Evolutionary conservation across 2,113 vertebrate species (phyloP), one percentile per base, ranked within the genome.

Genomic region (Carettochelys insculpta): DNA sequence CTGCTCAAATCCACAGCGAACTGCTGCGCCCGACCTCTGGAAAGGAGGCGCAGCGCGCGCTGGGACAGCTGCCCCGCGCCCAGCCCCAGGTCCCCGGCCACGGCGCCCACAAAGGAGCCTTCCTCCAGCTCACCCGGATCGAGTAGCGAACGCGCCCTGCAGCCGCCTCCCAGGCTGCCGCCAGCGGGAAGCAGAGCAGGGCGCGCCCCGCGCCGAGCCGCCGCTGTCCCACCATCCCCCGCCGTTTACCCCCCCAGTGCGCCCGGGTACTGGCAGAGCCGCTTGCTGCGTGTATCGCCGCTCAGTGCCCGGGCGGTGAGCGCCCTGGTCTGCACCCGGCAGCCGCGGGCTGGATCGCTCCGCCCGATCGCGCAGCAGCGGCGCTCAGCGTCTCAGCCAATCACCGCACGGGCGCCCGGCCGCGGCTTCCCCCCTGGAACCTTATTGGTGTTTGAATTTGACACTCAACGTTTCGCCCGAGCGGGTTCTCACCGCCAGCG

Each of bases 31-130:
- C 92, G 97, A 90, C 98, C 98, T 95, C 97, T 97, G 19, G 98
- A 98, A 95, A 98, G 97, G 77, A 98, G 97, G 91, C 97, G 94
- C 80, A 97, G 97, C 58, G 96, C 89, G 1, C 97, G 97, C 75
- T 97, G 96, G 94, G 94, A 97, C 68, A 98, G 92, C 43, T 97
- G 94, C 6, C 88, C 91, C n/a, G 97, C 51, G 89, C 98, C 97
- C 97, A 98, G 94, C 65, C 97, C 98, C 29, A 58, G 56, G 16
- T 58, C 56, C 56, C 31, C 31, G 13, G 56, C 56, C 11, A 58
- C 56, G 16, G 29, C 31, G 11, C 56, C 56, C 56, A 58, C 56
- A 13, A 31, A 58, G 31, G 29, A 34, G 5, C 97, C 97, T 80
- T 90, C 94, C 82, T 97, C 97, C 96, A 97, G 90, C 90, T 98